Base-by-base conservation (phyloP, 2,888 invertebrate genomes). In the Melieria omissa region DNA sequence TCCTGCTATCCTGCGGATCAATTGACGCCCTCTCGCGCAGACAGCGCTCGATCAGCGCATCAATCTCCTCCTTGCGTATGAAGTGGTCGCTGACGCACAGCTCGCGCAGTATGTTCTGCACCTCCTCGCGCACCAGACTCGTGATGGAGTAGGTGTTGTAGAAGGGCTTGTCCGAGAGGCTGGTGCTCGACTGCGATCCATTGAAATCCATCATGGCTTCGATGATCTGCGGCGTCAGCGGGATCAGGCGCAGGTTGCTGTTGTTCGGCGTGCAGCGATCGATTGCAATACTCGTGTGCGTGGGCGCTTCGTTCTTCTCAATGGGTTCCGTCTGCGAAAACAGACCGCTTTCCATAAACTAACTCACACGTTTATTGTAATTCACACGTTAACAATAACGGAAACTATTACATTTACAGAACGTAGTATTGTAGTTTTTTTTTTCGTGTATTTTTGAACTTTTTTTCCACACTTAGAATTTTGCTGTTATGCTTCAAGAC, bases 201-300 rank as follows among this genome's bases (percentile, higher is more conserved):
- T 77, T 78, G 14, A 78, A 78, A 70, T 78, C 73, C 72, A 71
- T 73, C 78, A 78, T 78, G 49, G 61, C 74, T n/a, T 62, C 66
- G 45, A 66, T 29, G 42, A 78, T 75, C 71, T 77, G 75, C 10
- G 41, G 62, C 9, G 78, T 76, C 41, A 78, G 63, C 7, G 78
- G 75, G 66, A 78, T 78, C 41, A 78, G 65, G 62, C 78, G 76
- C 62, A 76, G 77, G 12, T 58, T 68, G 10, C 67, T 67, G 45
- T 60, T 67, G 10, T 44, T 47, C 16, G 67, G 44, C 49, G 67
- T 67, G 44, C 49, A 52, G 52, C 61, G 67, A 61, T 67, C 67
- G 60, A 16, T 67, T 7, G 60, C 60, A 42, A 52, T 16, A 29
- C 67, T 67, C 4, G 49, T 49, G 44, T 60, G 61, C 16, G 60